Evolutionary conservation across 2,797 vertebrate species (phyloP).

Genomic region (Anableps anableps): DNA sequence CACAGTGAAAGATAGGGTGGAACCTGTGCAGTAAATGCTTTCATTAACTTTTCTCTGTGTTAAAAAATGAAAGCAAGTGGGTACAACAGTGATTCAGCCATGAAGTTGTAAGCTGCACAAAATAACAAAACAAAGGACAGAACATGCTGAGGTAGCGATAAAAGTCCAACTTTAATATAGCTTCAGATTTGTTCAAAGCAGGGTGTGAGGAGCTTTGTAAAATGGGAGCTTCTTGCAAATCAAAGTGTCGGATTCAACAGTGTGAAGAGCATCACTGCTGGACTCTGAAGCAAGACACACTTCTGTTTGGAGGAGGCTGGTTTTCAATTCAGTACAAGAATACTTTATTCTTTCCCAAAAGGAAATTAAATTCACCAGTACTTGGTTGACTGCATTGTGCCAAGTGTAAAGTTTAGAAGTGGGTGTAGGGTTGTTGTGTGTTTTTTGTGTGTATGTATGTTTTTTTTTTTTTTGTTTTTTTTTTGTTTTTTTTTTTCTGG

Average conservation of each 20-base stretch:
- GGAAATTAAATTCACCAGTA: neutral
- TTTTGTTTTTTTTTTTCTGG: conserved; percentile 1
- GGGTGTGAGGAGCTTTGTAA: neutral
- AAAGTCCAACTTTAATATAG: neutral
- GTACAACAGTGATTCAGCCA: neutral
- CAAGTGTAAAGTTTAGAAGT: neutral
- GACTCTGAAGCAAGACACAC: neutral
- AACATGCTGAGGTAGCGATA: neutral
- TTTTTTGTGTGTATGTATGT: no score
- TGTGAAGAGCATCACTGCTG: neutral
- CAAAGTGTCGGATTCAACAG: neutral
- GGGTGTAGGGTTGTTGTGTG: neutral
- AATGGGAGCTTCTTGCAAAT: neutral
- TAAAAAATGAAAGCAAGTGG: neutral
- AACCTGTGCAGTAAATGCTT: neutral
- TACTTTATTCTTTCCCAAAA: neutral
- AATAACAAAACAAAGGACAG: neutral
- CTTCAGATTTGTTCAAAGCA: neutral
- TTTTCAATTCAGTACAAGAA: neutral
- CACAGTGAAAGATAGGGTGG: neutral
- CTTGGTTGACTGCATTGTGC: neutral
- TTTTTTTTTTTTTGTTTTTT: no score
- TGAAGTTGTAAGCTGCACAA: no score
- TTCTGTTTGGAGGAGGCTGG: neutral
- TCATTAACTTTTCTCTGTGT: neutral